phyloP scores from a whole-genome alignment of 1,140 invertebrate species.

The Tachypleus tridentatus region DNA sequence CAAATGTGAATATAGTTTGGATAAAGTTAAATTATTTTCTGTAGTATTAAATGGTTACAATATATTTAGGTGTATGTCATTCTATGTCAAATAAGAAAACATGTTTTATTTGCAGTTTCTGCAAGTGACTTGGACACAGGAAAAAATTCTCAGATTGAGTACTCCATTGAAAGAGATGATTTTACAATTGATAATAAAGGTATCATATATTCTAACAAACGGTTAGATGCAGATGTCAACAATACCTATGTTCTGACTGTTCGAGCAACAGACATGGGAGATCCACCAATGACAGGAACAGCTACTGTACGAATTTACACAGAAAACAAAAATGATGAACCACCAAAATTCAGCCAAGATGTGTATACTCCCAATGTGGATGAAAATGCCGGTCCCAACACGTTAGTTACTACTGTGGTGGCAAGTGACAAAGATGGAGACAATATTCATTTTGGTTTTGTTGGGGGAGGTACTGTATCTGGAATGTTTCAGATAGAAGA shows the following conservation, averaged over 20 bases:
- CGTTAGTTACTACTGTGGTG: constrained; percentile 82
- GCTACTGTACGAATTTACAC: constrained; percentile 86
- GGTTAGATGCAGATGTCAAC: constrained; percentile 85
- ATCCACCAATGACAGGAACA: constrained; percentile 77
- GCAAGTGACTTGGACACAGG: constrained; percentile 86
- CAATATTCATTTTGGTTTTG: constrained; percentile 84
- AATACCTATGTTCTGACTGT: constrained; percentile 91
- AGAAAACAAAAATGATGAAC: constrained; percentile 92
- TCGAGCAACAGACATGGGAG: constrained; percentile 79
- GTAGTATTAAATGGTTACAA: too few relatives aligned
- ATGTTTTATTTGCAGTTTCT: constrained; percentile 46
- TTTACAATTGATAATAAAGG: constrained; percentile 83
- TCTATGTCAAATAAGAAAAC: too few relatives aligned
- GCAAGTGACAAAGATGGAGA: constrained; percentile 91
- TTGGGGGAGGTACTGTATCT: constrained; percentile 74
- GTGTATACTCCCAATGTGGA: constrained; percentile 92
- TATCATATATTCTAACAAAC: constrained; percentile 81
- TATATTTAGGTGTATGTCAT: too few relatives aligned
- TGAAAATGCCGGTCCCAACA: constrained; percentile 76
- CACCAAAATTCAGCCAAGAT: constrained; percentile 88
- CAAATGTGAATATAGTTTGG: too few relatives aligned
- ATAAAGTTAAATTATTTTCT: too few relatives aligned
- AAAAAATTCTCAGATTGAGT: constrained; percentile 84
- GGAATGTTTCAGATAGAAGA: constrained; percentile 91
- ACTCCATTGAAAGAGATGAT: constrained; percentile 80